These are phyloP conservation scores for Odontothrips loti DNA, from an alignment of 2,888 invertebrate species.

Conservation along the genomic window DNA sequence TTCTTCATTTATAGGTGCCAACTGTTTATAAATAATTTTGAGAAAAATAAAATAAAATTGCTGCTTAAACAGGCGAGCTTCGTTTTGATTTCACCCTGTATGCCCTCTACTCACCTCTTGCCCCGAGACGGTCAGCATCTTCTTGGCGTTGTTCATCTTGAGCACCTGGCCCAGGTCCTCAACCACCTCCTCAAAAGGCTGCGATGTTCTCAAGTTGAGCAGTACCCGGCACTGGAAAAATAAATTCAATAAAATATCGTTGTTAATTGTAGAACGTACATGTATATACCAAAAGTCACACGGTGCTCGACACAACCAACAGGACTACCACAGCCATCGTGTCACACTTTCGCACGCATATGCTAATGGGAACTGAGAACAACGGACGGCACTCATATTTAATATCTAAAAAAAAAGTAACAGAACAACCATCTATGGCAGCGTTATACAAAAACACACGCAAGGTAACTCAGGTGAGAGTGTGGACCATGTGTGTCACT, in stretches of 20 bases:
- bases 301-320: neutral
- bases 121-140: slow-evolving; percentile 87
- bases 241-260: neutral
- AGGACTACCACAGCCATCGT: neutral
- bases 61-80: neutral
- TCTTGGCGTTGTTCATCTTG: slow-evolving; percentile 84
- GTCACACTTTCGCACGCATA: neutral
- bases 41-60: neutral
- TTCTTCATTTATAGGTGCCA: too few species aligned
- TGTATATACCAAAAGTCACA: neutral
- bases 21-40: neutral
- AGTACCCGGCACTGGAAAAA: slow-evolving; percentile 74
- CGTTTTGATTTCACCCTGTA: neutral
- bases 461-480: neutral
- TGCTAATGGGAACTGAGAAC: too few species aligned
- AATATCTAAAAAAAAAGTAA: neutral
- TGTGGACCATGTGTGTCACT: neutral
- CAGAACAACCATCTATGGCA: neutral
- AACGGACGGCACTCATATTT: too few species aligned
- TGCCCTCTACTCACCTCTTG: slow-evolving; percentile 81
- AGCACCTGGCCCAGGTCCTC: slow-evolving; percentile 89
- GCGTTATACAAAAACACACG: neutral
- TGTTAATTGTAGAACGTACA: neutral
- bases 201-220: slow-evolving; percentile 84
- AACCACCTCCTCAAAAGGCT: slow-evolving; percentile 90